phyloP scores from a whole-genome alignment of 2,113 vertebrate genomes.

The Catagonus wagneri region DNA sequence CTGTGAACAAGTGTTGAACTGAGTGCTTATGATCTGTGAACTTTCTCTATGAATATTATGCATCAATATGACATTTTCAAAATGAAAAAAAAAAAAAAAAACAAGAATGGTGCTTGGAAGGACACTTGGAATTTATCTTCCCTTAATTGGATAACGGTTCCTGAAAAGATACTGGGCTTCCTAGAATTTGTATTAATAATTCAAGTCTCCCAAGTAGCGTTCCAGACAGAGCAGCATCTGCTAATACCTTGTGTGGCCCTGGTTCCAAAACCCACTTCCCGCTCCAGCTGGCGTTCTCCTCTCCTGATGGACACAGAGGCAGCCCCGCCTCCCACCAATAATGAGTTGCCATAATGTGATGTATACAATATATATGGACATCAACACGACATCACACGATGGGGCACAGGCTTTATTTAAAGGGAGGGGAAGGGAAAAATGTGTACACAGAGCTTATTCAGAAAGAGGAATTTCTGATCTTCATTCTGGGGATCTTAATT shows the following conservation, averaged over 20 bases:
- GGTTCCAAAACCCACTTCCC: neutral
- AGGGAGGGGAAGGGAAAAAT: neutral
- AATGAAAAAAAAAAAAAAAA: neutral
- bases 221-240: slow-evolving; percentile 22
- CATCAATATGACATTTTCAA: slow-evolving; percentile 52
- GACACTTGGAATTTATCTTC: slow-evolving; percentile 71
- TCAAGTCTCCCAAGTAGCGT: slow-evolving; percentile 61
- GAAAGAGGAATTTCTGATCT: neutral
- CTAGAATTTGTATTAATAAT: slow-evolving; percentile 80
- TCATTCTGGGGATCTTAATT: neutral
- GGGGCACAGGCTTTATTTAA: neutral
- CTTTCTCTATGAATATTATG: slow-evolving; percentile 25
- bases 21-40: neutral
- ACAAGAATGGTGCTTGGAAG: slow-evolving; percentile 60
- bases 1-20: neutral
- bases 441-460: neutral
- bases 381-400: neutral
- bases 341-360: too few species aligned
- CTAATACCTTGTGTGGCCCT: neutral
- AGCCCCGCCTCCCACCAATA: neutral
- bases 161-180: slow-evolving; percentile 66
- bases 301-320: neutral
- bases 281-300: neutral
- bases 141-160: slow-evolving; percentile 63
- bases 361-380: neutral